phyloP scores from a whole-genome alignment of 1,140 invertebrate genomes.

The Archivesica marissinica region DNA sequence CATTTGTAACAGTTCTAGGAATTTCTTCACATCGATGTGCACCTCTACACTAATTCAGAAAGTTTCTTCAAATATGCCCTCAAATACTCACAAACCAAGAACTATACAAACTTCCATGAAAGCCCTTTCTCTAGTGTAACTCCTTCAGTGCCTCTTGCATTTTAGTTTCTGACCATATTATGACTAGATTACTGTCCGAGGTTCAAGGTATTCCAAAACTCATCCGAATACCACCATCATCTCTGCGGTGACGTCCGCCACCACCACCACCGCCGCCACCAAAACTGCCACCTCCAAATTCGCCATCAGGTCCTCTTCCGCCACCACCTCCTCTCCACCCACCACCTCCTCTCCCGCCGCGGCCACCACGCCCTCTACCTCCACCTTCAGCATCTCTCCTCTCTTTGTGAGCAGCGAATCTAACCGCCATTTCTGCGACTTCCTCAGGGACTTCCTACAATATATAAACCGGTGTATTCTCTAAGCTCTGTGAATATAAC shows the following conservation, averaged over 20 bases:
- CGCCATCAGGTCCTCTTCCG: neutral
- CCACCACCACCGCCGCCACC: conserved; percentile 53
- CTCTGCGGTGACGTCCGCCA: conserved; percentile 38
- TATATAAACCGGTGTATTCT: too few species aligned
- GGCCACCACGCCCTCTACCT: conserved; percentile 30
- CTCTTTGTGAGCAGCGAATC: conserved; percentile 59
- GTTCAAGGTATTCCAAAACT: conserved; percentile 53
- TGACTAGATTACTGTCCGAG: neutral
- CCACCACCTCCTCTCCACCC: conserved; percentile 49
- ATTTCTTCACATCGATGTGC: too few species aligned
- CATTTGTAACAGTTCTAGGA: too few species aligned
- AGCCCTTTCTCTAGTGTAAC: neutral
- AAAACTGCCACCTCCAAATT: too few species aligned
- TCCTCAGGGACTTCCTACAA: conserved; percentile 66
- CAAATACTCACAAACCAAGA: neutral
- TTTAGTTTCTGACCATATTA: neutral
- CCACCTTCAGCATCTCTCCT: conserved; percentile 58
- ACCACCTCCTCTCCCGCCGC: conserved; percentile 55
- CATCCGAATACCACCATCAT: conserved; percentile 52
- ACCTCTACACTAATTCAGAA: too few species aligned
- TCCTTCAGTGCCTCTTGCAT: neutral
- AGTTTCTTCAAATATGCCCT: too few species aligned
- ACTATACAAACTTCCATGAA: neutral
- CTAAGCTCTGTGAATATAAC: too few species aligned
- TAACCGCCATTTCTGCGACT: conserved; percentile 68